Percentiles rank a stretch among this genome's conserved stretches.
Evolutionary conservation across 2,888 invertebrate genomes (phyloP).

Genomic region (Exephanes ischioxanthus): DNA sequence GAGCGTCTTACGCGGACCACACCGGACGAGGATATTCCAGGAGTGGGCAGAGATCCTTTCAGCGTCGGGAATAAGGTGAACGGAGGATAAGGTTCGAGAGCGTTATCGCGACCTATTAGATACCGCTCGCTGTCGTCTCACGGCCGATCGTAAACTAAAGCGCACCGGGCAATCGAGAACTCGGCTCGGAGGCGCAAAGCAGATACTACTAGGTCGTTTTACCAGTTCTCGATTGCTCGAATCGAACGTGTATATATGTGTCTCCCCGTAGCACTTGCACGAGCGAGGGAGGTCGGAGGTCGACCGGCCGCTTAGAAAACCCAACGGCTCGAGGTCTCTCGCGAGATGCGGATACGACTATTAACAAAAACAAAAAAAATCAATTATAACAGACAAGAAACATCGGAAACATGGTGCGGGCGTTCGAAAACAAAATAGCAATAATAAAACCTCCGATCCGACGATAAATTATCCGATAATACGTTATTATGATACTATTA

Average conservation of each 20-base stretch:
- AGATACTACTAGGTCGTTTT: constrained; percentile 72
- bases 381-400: not conserved
- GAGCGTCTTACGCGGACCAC: constrained; percentile 78
- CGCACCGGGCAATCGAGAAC: not conserved
- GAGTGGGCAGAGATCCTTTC: constrained; percentile 57
- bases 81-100: constrained; percentile 78
- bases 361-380: not conserved
- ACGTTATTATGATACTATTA: not conserved
- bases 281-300: constrained; percentile 46
- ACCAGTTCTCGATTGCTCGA: constrained; percentile 72
- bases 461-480: not conserved
- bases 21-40: constrained; percentile 77
- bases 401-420: not conserved
- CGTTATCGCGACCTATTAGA: constrained; percentile 81
- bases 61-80: constrained; percentile 29
- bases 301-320: constrained; percentile 22
- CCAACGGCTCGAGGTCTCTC: not conserved
- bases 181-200: not conserved
- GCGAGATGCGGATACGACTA: not conserved
- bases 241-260: constrained; percentile 1
- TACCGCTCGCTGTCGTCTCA: constrained; percentile 76
- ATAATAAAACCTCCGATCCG: not conserved
- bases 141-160: constrained; percentile 77
- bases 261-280: not conserved
- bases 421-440: not conserved